Conservation (phyloP, 1,140 invertebrate genomes). For the Pissodes strobi region DNA sequence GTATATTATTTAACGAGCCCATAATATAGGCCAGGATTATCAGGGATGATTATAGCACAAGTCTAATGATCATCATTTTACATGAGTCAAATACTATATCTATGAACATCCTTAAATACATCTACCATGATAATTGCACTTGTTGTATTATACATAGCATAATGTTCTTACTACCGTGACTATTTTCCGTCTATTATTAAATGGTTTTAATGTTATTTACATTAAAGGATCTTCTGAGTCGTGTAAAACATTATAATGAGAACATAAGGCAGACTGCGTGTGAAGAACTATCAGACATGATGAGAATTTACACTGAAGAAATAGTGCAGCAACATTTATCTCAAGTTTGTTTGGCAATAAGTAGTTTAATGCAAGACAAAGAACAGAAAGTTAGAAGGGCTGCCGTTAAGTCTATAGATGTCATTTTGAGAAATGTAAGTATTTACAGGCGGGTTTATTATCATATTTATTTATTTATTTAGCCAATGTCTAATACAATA, state of each 20-base stretch:
- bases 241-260: constrained; percentile 78
- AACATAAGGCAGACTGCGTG: constrained; percentile 71
- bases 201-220: no score
- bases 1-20: no score
- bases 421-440: constrained; percentile 64
- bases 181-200: no score
- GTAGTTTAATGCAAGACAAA: constrained; percentile 71
- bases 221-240: constrained; percentile 69
- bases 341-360: constrained; percentile 70
- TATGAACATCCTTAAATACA: no score
- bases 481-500: no score
- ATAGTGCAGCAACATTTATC: constrained; percentile 65
- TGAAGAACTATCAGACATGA: constrained; percentile 71
- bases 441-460: background rate
- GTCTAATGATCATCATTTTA: background rate
- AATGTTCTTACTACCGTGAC: no score
- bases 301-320: constrained; percentile 61
- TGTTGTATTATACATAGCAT: no score
- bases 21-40: background rate
- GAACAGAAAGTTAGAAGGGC: constrained; percentile 71
- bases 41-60: background rate
- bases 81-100: background rate
- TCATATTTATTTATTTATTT: background rate
- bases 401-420: constrained; percentile 68
- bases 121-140: no score